These are phyloP conservation scores for Sarcophaga caerulescens DNA, from an alignment of 2,888 invertebrate genomes.

Conservation along the genomic window DNA sequence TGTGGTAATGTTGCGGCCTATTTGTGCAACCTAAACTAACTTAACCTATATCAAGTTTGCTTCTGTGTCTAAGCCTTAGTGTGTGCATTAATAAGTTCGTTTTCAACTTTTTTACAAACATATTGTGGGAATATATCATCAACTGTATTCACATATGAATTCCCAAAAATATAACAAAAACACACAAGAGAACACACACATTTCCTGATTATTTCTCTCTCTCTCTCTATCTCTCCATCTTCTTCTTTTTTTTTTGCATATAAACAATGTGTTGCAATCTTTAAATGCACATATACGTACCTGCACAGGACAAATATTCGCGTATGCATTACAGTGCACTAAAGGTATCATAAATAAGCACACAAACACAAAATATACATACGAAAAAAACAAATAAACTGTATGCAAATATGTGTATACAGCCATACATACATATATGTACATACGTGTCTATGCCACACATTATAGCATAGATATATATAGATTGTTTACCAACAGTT, in stretches of 20 bases:
- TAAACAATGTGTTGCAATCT: background rate
- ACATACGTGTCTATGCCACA: background rate
- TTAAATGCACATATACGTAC: background rate
- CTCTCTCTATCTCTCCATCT: too few relatives aligned
- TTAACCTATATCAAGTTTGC: too few relatives aligned
- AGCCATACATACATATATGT: background rate
- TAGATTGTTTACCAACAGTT: conserved; percentile 37
- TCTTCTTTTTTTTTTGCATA: background rate
- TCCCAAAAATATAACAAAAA: too few relatives aligned
- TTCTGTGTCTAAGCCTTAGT: too few relatives aligned
- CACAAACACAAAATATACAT: conserved; percentile 23
- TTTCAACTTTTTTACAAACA: too few relatives aligned
- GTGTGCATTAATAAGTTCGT: too few relatives aligned
- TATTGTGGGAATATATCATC: too few relatives aligned
- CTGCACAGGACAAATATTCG: conserved; percentile 32
- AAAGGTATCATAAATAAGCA: conserved; percentile 51
- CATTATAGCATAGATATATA: background rate
- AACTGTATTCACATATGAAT: too few relatives aligned
- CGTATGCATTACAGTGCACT: conserved; percentile 27
- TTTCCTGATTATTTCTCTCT: too few relatives aligned
- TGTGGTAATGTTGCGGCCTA: too few relatives aligned
- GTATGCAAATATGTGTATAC: background rate
- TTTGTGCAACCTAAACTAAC: too few relatives aligned
- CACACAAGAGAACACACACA: too few relatives aligned
- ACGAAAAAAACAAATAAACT: background rate